Evolutionary conservation across 2,797 vertebrate species (phyloP).

Genomic region (Luscinia megarhynchos): DNA sequence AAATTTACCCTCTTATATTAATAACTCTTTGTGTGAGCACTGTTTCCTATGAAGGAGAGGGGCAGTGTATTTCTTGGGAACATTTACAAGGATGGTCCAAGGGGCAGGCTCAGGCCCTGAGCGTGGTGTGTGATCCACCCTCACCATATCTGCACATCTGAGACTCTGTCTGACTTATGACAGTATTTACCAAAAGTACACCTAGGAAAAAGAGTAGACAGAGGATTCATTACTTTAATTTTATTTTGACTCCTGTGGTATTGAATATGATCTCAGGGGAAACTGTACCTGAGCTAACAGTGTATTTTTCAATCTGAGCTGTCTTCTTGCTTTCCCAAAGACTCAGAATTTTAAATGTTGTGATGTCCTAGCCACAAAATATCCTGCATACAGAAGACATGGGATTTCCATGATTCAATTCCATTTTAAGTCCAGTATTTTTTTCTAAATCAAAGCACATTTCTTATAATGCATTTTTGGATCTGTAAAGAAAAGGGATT

Average conservation of each 20-base stretch:
- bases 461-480: neutral
- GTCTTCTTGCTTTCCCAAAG: neutral
- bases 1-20: neutral
- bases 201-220: neutral
- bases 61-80: rapidly evolving
- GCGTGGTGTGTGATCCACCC: rapidly evolving
- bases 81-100: neutral
- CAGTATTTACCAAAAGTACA: neutral
- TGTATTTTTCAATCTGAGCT: neutral
- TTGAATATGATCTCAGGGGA: neutral
- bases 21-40: neutral
- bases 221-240: neutral
- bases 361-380: neutral
- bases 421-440: neutral
- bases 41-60: neutral
- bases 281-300: neutral
- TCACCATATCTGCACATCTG: neutral
- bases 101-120: neutral
- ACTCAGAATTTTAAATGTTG: neutral
- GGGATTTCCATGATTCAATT: neutral
- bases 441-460: neutral
- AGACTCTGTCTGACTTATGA: neutral
- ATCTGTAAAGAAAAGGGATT: neutral
- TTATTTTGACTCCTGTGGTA: neutral
- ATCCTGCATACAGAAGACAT: neutral